Percentiles rank a stretch among this genome's conserved stretches.
Conservation (phyloP, 2,797 vertebrate species). For the Macropodus opercularis region DNA sequence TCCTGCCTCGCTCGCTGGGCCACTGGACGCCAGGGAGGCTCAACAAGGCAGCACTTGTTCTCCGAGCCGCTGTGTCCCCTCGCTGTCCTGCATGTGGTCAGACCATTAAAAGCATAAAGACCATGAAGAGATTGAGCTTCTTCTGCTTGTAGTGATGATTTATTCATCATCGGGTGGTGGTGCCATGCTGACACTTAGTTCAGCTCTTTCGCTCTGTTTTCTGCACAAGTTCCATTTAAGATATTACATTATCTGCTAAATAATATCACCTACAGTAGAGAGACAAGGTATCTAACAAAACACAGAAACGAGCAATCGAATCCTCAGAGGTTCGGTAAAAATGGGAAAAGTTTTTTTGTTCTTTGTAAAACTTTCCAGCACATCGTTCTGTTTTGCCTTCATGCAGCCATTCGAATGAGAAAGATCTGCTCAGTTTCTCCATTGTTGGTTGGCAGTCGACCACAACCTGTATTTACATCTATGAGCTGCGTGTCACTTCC, state of each 20-base stretch:
- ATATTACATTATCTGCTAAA: too few relatives aligned
- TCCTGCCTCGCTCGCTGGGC: constrained; percentile 28
- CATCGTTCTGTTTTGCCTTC: constrained; percentile 6
- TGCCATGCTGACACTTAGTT: not conserved
- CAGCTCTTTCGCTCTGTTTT: not conserved
- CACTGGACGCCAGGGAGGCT: constrained; percentile 49
- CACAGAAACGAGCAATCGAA: too few relatives aligned
- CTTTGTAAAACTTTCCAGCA: too few relatives aligned
- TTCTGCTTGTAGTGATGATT: constrained; percentile 48
- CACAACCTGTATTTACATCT: constrained; percentile 39
- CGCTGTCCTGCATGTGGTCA: constrained; percentile 51
- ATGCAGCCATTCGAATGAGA: constrained; percentile 13
- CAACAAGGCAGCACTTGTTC: constrained; percentile 72
- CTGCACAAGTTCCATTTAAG: too few relatives aligned
- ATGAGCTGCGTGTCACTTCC: constrained; percentile 52
- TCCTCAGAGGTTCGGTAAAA: too few relatives aligned
- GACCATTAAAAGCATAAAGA: constrained; percentile 38
- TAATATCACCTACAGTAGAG: too few relatives aligned
- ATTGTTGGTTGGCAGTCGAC: constrained; percentile 27
- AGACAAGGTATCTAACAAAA: too few relatives aligned
- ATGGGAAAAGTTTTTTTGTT: too few relatives aligned
- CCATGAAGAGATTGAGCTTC: constrained; percentile 42
- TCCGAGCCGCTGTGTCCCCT: constrained; percentile 45
- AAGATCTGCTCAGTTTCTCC: constrained; percentile 27
- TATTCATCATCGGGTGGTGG: constrained; percentile 26